These are phyloP conservation scores for Metopolophium dirhodum DNA, from an alignment of 1,140 invertebrate species.

Conservation along the genomic window DNA sequence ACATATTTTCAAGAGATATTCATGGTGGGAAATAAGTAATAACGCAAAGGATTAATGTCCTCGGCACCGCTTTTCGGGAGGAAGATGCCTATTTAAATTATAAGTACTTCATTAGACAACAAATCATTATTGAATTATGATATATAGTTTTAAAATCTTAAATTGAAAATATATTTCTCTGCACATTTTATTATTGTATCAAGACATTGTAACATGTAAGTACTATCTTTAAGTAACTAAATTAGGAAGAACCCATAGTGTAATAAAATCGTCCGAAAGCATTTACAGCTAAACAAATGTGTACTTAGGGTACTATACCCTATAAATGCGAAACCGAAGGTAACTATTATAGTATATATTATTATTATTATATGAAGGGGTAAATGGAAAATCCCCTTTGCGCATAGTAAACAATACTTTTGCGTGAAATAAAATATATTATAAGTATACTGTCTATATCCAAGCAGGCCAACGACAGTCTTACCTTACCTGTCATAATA, in stretches of 20 bases:
- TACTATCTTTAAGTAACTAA: not conserved
- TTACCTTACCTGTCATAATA: not conserved
- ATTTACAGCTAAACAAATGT: constrained; percentile 1
- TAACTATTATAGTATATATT: not conserved
- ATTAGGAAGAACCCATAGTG: not conserved
- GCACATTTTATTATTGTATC: not conserved
- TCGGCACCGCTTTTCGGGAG: not conserved
- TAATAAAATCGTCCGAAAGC: not conserved
- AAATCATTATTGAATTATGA: not conserved
- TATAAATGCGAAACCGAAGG: not conserved
- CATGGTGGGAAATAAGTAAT: too few relatives aligned
- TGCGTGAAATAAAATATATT: not conserved
- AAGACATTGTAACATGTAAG: not conserved
- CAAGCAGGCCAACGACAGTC: not conserved
- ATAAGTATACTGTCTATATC: not conserved
- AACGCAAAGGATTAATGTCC: too few relatives aligned
- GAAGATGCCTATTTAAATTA: not conserved
- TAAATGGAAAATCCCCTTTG: not conserved
- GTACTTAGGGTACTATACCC: not conserved
- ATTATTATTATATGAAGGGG: not conserved
- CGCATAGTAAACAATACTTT: not conserved
- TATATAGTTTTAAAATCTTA: not conserved
- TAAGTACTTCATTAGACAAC: not conserved
- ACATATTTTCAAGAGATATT: too few relatives aligned
- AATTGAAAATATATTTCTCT: not conserved